Evolutionary conservation across 2,797 vertebrate genomes (phyloP), one percentile per base, ranked within the genome.

Genomic region (Mareca penelope): DNA sequence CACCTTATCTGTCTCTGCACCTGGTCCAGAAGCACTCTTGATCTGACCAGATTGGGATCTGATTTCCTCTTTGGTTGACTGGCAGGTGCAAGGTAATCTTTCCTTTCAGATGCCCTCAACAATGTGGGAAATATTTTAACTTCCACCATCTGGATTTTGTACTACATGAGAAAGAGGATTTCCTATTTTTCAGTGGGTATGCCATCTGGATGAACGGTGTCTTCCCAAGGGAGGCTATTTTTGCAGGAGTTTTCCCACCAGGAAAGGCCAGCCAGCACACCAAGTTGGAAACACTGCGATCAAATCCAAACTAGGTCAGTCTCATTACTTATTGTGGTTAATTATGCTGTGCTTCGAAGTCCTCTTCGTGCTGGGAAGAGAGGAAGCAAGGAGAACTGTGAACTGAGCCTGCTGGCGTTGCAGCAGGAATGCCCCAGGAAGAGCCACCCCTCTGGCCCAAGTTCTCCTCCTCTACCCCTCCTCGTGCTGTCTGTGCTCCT

Each of bases 81-180:
- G 48, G 26, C 33, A 87, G 79, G 55, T 82, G 52, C 67, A 37
- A 67, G 29, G 37, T 86, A 80, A 44, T 63, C 42, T 64, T 67
- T 50, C 44, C 60, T 69, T 88, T 72, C n/a, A 71, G 44, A 12
- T 8, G 40, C 72, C 35, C 42, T 73, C 33, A 61, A 40, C 42
- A 68, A 80, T 68, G 56, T 39, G 37, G 48, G 52, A 86, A 85
- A 46, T 80, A 50, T 26, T 91, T 73, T 65, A 28, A 40, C 92
- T 87, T 87, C 80, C 93, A 71, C 90, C 88, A 89, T 91, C 86
- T 96, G 90, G 85, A 65, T 82, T 97, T 94, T 91, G 70, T 88
- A 84, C 94, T 79, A 56, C 26, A 76, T 3, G 18, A 59, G 92
- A 91, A 89, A 94, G 83, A 89, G 61, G 39, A 86, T 85, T 91